These are phyloP conservation scores for Stegodyphus dumicola DNA, from an alignment of 1,140 invertebrate genomes.

Conservation along the genomic window DNA sequence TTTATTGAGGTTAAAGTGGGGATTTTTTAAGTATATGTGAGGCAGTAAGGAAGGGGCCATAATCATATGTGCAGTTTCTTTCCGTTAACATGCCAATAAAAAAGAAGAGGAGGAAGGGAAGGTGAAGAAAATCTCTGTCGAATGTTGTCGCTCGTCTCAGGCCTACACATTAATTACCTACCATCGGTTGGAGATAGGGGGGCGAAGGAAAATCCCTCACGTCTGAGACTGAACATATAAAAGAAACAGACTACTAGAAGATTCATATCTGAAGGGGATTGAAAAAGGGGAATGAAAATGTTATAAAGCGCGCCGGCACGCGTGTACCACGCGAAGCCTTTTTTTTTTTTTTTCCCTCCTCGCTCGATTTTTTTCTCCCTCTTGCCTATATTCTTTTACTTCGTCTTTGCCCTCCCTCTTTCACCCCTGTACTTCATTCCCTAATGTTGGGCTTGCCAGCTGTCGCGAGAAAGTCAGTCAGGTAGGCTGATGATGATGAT, in stretches of 20 bases:
- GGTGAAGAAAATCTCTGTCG: background rate
- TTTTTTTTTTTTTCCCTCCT: background rate
- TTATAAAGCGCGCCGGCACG: constrained; percentile 46
- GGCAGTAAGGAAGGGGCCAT: background rate
- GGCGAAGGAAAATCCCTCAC: background rate
- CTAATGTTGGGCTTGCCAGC: constrained; percentile 31
- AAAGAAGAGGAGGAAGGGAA: background rate
- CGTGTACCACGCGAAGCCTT: constrained; percentile 44
- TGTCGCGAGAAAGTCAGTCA: constrained; percentile 46
- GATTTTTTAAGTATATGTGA: background rate
- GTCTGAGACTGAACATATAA: background rate
- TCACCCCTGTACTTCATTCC: background rate
- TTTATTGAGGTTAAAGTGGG: too few species aligned
- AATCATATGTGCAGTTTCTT: background rate
- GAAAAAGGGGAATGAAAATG: constrained; percentile 1
- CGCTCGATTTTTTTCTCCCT: background rate
- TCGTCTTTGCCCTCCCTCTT: background rate
- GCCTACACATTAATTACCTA: too few species aligned
- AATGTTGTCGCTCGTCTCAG: too few species aligned
- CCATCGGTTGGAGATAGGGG: too few species aligned
- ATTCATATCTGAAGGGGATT: constrained; percentile 15
- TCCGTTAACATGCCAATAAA: background rate
- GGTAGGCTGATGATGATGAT: constrained; percentile 52
- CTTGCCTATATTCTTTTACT: constrained; percentile 22
- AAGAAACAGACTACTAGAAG: background rate